Base-by-base conservation (phyloP, 30 jellyfish, hydroid and myxozoan genomes). In the Pseudorhiza aurosa region DNA sequence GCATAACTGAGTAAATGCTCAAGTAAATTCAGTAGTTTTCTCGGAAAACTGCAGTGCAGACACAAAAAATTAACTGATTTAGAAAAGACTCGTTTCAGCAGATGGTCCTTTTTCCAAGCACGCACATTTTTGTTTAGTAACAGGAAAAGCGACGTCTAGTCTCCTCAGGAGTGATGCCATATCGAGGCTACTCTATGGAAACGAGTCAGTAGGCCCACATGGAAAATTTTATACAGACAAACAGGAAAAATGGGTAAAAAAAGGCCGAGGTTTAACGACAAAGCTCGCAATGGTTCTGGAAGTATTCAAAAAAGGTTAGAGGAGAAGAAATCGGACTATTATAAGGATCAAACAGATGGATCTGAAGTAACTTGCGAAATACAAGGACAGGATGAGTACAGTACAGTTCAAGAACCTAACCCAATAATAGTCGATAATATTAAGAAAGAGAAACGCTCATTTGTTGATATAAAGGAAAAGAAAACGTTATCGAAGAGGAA, bases 401-500 rank as follows among this genome's bases (percentile, higher is more conserved):
- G 35, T 35, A 64, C 58, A 15, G 77, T 64, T 35, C 18, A 15
- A n/a, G 59, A 64, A 42, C 77, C 77, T 8, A 64, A 64, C 31
- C 37, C 77, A 33, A 11, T 4, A 17, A 35, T 64, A 19, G 37
- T 64, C 1, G 21, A 19, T 1, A 18, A 4, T 8, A 36, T 3
- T 21, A 64, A 64, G 4, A 64, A 64, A 36, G 40, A 29, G 1
- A 32, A 64, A 2, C 7, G 22, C 63, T 12, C 2, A 4, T 33
- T 8, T 32, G 36, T 8, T 14, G 58, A 40, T 2, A 1, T 53
- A 19, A 72, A 72, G 43, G 65, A 31, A 19, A 58, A 49, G 24
- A 72, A 32, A 37, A 21, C 29, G 56, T 60, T 92, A 0, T 84
- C 98, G 8, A 92, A 92, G n/a, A 85, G 63, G 65, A 96, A 92